Evolutionary conservation across 1,140 invertebrate genomes (phyloP), one percentile per base, ranked within the genome.

Genomic region (Aphelinus certus): DNA sequence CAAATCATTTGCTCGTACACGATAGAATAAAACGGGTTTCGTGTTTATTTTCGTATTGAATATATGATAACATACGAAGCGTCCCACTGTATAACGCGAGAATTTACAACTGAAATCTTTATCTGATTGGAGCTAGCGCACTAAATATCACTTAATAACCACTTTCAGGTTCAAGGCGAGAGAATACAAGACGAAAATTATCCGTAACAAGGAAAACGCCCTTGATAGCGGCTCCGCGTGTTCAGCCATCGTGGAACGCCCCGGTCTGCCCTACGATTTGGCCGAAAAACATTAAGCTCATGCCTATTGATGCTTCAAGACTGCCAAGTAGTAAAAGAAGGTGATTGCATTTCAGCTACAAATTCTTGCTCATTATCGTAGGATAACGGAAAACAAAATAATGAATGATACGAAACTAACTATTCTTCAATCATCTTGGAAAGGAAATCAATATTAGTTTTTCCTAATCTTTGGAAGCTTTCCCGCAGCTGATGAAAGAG

Each of bases 261-360:
- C 76, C 84, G 53, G 80, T 85, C 3, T 81, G 77, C 72, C 77
- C 81, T 58, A 79, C 81, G 10, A 76, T 82, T 48, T 84, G 81
- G 80, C 81, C 84, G 49, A 86, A 86, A 80, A 88, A 87, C 76
- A 58, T 87, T 6, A 85, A 82, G 67, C 84, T 88, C 49, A 83
- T 85, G 66, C 86, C 86, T 45, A 83, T 88, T 62, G 84, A 87
- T 73, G 78, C 80, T 63, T 80, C 85, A 4, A 79, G 76, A 79
- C 64, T 88, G 75, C 80, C 84, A 55, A 84, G 78, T 76, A 81
- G 77, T 68, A 86, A 82, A 79, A 83, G 84, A 67, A 82, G 86
- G 86, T 87, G 78, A 72, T 60, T 71, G 58, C 5, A 58, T 64
- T 26, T 26, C 26, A 26, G 26, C 26, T 26, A 26, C 26, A 64